Evolutionary conservation across 2,797 vertebrate species (phyloP).

Genomic region (Tympanoctomys barrerae): DNA sequence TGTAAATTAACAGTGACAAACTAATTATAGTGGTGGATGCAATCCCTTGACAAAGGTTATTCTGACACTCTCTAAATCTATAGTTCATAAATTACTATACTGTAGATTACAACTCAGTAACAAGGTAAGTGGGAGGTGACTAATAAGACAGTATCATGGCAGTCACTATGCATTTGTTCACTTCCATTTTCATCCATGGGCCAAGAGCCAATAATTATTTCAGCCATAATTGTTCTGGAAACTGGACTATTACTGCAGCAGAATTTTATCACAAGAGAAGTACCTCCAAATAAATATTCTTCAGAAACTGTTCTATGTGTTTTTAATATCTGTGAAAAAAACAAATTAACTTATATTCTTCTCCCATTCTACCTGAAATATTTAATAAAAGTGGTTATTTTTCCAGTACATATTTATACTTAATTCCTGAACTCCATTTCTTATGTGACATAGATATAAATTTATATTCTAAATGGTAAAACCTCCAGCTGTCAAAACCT

Average conservation of each 20-base stretch:
- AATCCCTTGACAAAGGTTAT: conserved; percentile 48
- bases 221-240: not conserved
- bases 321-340: not conserved
- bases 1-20: conserved; percentile 82
- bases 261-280: not conserved
- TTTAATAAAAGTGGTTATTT: not conserved
- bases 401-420: not conserved
- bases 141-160: conserved; percentile 33
- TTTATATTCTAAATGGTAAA: not conserved
- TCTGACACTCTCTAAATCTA: conserved; percentile 56
- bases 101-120: conserved; percentile 69
- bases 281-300: not conserved
- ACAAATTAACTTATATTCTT: not conserved
- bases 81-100: conserved; percentile 74
- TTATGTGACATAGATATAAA: not conserved
- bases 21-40: conserved; percentile 77
- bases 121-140: not conserved
- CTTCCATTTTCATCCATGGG: not conserved
- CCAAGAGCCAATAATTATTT: conserved; percentile 48
- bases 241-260: not conserved
- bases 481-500: not conserved
- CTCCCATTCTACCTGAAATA: not conserved
- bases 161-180: conserved; percentile 62
- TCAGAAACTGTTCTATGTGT: not conserved
- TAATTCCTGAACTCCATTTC: not conserved